Base-by-base conservation (phyloP, 2,113 vertebrate genomes). In the Myiozetetes cayanensis region DNA sequence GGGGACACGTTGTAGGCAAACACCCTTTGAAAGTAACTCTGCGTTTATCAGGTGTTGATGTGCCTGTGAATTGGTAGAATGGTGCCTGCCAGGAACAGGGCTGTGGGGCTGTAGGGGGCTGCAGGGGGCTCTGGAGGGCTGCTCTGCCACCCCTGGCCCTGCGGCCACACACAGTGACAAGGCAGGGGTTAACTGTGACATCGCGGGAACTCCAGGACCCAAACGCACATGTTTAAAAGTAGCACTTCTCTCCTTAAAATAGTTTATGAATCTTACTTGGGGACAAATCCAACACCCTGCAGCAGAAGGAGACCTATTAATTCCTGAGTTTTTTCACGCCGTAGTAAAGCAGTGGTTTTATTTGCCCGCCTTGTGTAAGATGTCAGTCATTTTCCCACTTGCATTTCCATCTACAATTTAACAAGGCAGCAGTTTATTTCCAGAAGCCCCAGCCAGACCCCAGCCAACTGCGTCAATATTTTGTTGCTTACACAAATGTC, bases 401-500 rank as follows among this genome's bases (percentile, higher is more conserved):
- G 46, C 86, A 79, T 96, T 93, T 96, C 94, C 93, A 94, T 89
- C 89, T 52, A 68, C 83, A 7, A 43, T 86, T 97, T 95, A 97
- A 98, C 97, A 98, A 98, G 97, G 96, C 96, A 93, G 90, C 91
- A 94, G 97, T 97, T 98, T 97, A 97, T 98, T 97, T 97, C 97
- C 94, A 96, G 97, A 73, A 96, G 94, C 43, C 70, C 84, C 49
- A 47, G 93, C 75, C 94, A 95, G 96, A 91, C 89, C 96, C 80
- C 39, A 88, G 96, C 96, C 96, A 96, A 97, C 97, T 96, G 59
- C 97, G 93, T 92, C 91, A 97, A 97, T 97, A 97, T 97, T 98
- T 97, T 96, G 97, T 93, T 91, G 96, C 97, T 96, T 97, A 96
- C 91, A 94, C 85, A 83, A 96, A 96, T 66, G 96, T 92, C 94